These are phyloP conservation scores for Prunella fulvescens DNA, from an alignment of 2,113 vertebrate genomes.

Conservation along the genomic window DNA sequence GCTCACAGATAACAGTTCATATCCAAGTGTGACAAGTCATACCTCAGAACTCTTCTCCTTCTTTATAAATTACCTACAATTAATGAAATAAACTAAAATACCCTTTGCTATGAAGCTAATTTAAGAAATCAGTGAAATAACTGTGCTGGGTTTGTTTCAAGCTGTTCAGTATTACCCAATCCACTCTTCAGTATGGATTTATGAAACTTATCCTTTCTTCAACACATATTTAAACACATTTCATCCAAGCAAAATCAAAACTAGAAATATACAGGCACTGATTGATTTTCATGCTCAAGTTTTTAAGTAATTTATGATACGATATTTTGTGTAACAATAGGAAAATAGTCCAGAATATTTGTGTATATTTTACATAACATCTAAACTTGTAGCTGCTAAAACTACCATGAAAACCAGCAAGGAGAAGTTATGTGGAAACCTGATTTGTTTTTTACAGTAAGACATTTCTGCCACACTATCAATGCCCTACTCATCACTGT, in stretches of 20 bases:
- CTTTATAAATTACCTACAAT: not conserved
- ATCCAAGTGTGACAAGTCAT: not conserved
- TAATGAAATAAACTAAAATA: not conserved
- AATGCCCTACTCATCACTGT: not conserved
- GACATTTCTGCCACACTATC: not conserved
- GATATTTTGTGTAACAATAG: not conserved
- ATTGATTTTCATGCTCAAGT: not conserved
- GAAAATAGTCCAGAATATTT: not conserved
- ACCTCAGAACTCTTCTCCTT: not conserved
- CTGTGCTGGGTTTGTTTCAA: not conserved
- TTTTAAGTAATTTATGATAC: not conserved
- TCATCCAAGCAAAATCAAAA: not conserved
- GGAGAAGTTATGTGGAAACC: not conserved
- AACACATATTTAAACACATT: not conserved
- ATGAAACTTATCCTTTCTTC: not conserved
- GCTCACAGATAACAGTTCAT: not conserved
- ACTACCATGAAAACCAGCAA: not conserved
- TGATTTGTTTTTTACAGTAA: not conserved
- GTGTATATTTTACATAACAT: not conserved
- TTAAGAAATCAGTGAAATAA: not conserved
- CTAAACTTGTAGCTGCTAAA: not conserved
- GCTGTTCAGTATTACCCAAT: not conserved
- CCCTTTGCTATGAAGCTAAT: not conserved
- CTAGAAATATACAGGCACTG: not conserved
- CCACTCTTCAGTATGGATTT: not conserved